These are phyloP conservation scores for Geococcyx californianus DNA, from an alignment of 2,113 vertebrate species.

Conservation along the genomic window DNA sequence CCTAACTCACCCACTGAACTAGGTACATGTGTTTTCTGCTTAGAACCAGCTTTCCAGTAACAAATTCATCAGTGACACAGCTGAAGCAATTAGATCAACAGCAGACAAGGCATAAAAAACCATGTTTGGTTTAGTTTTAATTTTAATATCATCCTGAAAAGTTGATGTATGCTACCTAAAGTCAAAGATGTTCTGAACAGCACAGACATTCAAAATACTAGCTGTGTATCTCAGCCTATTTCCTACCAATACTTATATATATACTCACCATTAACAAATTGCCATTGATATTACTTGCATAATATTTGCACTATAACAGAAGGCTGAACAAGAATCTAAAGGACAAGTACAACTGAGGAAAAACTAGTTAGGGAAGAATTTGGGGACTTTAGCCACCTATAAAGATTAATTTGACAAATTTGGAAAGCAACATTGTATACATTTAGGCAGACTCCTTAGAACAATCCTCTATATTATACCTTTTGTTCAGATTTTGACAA, in stretches of 20 bases:
- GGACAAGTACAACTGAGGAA: neutral
- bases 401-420: neutral
- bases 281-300: neutral
- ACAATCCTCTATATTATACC: neutral
- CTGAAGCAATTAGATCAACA: neutral
- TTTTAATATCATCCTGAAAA: neutral
- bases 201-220: neutral
- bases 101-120: neutral
- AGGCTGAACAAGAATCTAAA: neutral
- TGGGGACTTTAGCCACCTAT: neutral
- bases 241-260: neutral
- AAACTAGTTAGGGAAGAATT: neutral
- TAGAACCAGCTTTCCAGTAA: too few species aligned
- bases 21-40: too few species aligned
- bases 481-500: conserved; percentile 1
- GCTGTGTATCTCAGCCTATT: neutral
- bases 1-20: neutral
- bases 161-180: neutral
- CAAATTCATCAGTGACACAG: neutral
- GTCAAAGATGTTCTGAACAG: neutral
- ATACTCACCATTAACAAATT: neutral
- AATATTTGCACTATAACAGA: neutral
- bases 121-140: neutral
- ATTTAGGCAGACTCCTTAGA: neutral
- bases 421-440: neutral